A percentile compares a stretch with the other conserved stretches of the same genome.
Conservation (phyloP, 1,140 invertebrate species). For the Hycleus phaleratus region DNA sequence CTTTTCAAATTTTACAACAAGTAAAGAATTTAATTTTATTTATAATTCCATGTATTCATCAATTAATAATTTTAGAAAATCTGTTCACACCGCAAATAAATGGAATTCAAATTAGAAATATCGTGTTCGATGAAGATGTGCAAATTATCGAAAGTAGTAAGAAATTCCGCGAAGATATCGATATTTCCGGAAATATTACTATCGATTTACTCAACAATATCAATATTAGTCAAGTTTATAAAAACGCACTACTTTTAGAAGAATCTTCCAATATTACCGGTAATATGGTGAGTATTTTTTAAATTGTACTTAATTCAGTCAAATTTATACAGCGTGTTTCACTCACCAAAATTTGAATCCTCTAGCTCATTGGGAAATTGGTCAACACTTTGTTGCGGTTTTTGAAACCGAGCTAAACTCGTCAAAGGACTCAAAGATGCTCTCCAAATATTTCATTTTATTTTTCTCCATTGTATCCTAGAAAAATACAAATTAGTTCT, state of each 20-base stretch:
- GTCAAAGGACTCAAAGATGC: too few species aligned
- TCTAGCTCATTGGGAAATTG: too few species aligned
- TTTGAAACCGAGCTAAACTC: too few species aligned
- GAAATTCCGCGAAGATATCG: constrained; percentile 23
- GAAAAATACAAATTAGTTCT: too few species aligned
- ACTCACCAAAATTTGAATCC: too few species aligned
- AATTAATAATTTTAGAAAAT: constrained; percentile 3
- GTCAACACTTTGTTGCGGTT: too few species aligned
- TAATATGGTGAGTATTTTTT: constrained; percentile 25
- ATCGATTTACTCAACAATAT: constrained; percentile 27
- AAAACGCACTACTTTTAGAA: constrained; percentile 18
- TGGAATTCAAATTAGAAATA: constrained; percentile 24
- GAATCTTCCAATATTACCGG: constrained; percentile 12
- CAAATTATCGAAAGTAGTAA: constrained; percentile 26
- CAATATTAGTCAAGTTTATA: constrained; percentile 25
- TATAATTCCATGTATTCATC: constrained; percentile 17
- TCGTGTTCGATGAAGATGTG: constrained; percentile 28
- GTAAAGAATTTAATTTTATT: background rate
- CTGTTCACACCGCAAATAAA: constrained; percentile 25
- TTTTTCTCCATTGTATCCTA: too few species aligned
- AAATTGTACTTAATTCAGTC: too few species aligned
- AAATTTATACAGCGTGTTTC: too few species aligned
- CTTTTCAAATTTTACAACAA: constrained; percentile 22
- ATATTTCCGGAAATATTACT: constrained; percentile 25
- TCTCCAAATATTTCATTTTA: too few species aligned